Base-by-base conservation (phyloP, 1,140 invertebrate species). In the Papilio aristodemus region DNA sequence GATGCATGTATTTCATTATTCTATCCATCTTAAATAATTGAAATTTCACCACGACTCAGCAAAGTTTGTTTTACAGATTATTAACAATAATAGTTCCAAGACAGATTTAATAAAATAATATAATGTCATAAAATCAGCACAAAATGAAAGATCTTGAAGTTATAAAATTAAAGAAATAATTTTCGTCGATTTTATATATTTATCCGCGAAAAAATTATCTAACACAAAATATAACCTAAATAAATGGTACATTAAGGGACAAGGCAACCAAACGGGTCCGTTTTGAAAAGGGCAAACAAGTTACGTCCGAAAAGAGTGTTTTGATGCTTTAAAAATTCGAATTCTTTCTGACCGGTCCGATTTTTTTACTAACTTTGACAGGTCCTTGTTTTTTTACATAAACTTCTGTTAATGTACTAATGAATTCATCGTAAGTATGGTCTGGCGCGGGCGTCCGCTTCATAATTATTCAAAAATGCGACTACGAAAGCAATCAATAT, bases 221-320 rank as follows among this genome's bases (percentile, higher is more conserved):
- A 43, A 14, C 4, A 9, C 0, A 50, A 50, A 50, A 22, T 10
- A 7, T 10, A 22, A 22, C 19, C 1, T 10, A 17, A 19, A 46
- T 22, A 19, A 17, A n/a, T 17, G 14, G 9, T 3, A 9, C 14
- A 22, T 50, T 19, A 50, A 17, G 5, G 1, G 4, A 8, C 9
- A 19, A 50, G 19, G 7, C 4, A 19, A 50, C 43, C 10, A 19
- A 7, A 50, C 5, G 14, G 43, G 43, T 50, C 43, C 17, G 17
- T 50, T 50, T 50, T 50, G 43, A 50, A 14, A 50, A 50, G 17
- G 43, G 43, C 43, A 50, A 50, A 50, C 43, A 50, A 19, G 43
- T 50, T 50, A 17, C 14, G 43, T 17, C 14, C 43, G 19, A 17
- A 7, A 8, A 17, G 17, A 19, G 7, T 50, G 19, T 50, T 50